Conservation (phyloP, 2,888 invertebrate genomes). For the Patella pellucida region DNA sequence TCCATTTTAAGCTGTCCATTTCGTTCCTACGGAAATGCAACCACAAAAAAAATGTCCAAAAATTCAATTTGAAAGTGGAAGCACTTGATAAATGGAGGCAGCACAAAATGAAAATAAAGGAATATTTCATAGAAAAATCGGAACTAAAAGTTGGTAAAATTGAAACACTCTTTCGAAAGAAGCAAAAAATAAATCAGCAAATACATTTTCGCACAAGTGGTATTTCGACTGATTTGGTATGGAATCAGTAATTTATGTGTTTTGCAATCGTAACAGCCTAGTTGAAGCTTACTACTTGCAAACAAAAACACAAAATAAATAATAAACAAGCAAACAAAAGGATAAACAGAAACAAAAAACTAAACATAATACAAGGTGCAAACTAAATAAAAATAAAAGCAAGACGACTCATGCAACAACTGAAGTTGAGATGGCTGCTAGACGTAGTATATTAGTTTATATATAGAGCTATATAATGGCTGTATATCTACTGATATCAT, state of each 20-base stretch:
- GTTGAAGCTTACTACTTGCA: not conserved
- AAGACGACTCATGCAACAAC: conserved; percentile 10
- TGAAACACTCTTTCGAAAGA: conserved; percentile 12
- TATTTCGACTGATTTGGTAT: not conserved
- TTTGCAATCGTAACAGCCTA: not conserved
- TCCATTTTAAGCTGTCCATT: too few species aligned
- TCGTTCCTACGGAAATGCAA: not conserved
- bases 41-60: conserved; percentile 13
- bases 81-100: conserved; percentile 1
- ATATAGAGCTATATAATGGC: conserved; percentile 5
- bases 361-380: conserved; percentile 11
- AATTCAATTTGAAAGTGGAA: not conserved
- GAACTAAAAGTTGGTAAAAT: not conserved
- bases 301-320: not conserved
- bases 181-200: not conserved
- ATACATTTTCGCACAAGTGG: conserved; percentile 3
- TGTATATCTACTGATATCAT: not conserved
- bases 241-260: conserved; percentile 6
- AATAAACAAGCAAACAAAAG: not conserved
- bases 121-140: conserved; percentile 9
- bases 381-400: conserved; percentile 9
- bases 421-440: conserved; percentile 6
- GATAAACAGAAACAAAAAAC: conserved; percentile 4
- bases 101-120: not conserved
- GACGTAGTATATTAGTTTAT: conserved; percentile 1